Conservation (phyloP, 2,888 invertebrate genomes). For the Diloba caeruleocephala region DNA sequence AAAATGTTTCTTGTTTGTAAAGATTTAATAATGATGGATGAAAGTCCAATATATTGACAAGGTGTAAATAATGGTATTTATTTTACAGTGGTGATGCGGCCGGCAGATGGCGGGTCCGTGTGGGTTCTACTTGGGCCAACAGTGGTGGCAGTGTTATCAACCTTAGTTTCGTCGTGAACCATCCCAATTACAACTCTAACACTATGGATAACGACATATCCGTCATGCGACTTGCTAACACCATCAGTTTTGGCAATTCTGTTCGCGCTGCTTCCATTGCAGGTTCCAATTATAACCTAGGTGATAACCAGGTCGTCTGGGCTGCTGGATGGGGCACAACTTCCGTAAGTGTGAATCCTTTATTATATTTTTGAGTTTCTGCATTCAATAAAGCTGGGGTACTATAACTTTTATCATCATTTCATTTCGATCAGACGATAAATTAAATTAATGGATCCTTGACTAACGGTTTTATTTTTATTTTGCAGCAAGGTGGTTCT, state of each 20-base stretch:
- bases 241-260: conserved; percentile 43
- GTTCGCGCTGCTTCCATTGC: conserved; percentile 59
- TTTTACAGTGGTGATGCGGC: conserved; percentile 49
- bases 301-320: conserved; percentile 64
- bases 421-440: too few relatives aligned
- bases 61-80: not conserved
- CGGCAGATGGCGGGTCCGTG: conserved; percentile 53
- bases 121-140: conserved; percentile 59
- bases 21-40: too few relatives aligned
- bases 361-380: too few relatives aligned
- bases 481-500: conserved; percentile 20
- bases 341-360: conserved; percentile 63
- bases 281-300: conserved; percentile 61
- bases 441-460: too few relatives aligned
- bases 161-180: conserved; percentile 38
- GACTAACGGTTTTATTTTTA: too few relatives aligned
- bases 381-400: too few relatives aligned
- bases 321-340: conserved; percentile 69
- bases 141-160: conserved; percentile 60
- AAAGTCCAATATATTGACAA: too few relatives aligned
- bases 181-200: conserved; percentile 47
- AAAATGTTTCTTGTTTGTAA: too few relatives aligned
- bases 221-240: conserved; percentile 50
- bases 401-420: too few relatives aligned
- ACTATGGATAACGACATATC: conserved; percentile 59